Percentiles rank a stretch among this genome's conserved stretches.
These are phyloP conservation scores for Chionis minor DNA, from an alignment of 2,113 vertebrate species.

Conservation along the genomic window DNA sequence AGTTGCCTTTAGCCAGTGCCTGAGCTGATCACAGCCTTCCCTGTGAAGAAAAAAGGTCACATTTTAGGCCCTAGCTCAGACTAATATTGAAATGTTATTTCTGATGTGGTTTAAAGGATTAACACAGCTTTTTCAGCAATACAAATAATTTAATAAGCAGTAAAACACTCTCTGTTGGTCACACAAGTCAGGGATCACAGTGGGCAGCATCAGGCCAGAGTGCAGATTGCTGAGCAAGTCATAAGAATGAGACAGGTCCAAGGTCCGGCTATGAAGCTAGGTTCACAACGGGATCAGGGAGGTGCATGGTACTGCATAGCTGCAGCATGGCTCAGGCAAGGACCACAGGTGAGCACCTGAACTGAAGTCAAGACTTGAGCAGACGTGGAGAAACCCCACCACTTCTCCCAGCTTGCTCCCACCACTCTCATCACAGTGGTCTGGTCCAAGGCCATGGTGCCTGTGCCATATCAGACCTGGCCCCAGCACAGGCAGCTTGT, in stretches of 20 bases:
- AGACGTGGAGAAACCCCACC: neutral
- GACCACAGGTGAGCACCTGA: neutral
- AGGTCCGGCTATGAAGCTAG: neutral
- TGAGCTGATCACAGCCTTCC: neutral
- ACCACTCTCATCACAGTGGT: rapidly evolving
- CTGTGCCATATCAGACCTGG: neutral
- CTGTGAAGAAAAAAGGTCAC: neutral
- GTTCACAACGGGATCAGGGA: neutral
- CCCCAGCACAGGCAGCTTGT: neutral
- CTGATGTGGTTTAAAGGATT: neutral
- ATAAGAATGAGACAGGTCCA: neutral
- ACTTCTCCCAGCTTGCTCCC: neutral
- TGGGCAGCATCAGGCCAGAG: neutral
- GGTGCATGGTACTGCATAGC: neutral
- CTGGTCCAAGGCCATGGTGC: neutral
- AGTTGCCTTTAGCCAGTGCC: neutral
- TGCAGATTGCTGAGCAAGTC: neutral
- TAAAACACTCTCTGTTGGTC: neutral
- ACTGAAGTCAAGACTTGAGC: neutral
- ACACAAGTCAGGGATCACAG: neutral
- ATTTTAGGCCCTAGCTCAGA: neutral
- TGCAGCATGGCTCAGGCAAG: neutral
- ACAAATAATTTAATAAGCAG: neutral
- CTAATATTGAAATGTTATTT: neutral
- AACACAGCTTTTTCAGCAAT: neutral